These are phyloP conservation scores for Drosophila pseudoobscura DNA, from an alignment of 1,140 invertebrate species.

Conservation along the genomic window DNA sequence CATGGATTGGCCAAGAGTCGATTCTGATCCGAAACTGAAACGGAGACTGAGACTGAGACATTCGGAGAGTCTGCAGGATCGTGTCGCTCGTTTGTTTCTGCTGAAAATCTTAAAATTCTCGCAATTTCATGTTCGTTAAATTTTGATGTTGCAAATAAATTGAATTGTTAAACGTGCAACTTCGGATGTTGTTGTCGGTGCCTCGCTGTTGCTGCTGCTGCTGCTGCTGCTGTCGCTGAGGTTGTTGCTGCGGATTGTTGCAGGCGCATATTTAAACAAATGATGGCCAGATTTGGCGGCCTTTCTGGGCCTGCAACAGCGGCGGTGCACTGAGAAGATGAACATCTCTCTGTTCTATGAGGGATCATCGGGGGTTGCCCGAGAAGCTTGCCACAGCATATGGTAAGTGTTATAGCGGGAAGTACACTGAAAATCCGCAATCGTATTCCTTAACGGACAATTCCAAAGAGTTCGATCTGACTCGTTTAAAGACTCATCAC, in stretches of 20 bases:
- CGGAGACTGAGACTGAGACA: conserved; percentile 50
- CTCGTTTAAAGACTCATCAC: too few species aligned
- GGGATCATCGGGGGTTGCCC: conserved; percentile 8
- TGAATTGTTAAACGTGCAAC: conserved; percentile 83
- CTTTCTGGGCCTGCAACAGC: conserved; percentile 43
- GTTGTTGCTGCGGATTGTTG: conserved; percentile 55
- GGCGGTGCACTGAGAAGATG: conserved; percentile 55
- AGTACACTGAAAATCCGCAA: too few species aligned
- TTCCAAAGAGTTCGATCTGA: too few species aligned
- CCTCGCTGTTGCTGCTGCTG: conserved; percentile 18
- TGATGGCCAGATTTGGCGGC: conserved; percentile 81
- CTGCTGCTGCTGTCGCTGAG: conserved; percentile 28
- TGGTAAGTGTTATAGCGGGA: too few species aligned
- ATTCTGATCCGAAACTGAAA: conserved; percentile 14
- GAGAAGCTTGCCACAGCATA: neutral
- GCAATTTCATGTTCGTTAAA: conserved; percentile 84
- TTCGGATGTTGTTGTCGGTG: conserved; percentile 71
- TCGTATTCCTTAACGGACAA: too few species aligned
- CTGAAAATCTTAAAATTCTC: conserved; percentile 83
- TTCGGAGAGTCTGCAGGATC: conserved; percentile 72
- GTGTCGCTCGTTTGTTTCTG: conserved; percentile 83
- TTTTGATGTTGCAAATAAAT: conserved; percentile 83
- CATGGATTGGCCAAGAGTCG: neutral
- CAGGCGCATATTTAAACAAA: conserved; percentile 83
- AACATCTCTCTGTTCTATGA: conserved; percentile 65